Evolutionary conservation across 2,797 vertebrate species (phyloP).

Genomic region (Oreonectes daqikongensis): DNA sequence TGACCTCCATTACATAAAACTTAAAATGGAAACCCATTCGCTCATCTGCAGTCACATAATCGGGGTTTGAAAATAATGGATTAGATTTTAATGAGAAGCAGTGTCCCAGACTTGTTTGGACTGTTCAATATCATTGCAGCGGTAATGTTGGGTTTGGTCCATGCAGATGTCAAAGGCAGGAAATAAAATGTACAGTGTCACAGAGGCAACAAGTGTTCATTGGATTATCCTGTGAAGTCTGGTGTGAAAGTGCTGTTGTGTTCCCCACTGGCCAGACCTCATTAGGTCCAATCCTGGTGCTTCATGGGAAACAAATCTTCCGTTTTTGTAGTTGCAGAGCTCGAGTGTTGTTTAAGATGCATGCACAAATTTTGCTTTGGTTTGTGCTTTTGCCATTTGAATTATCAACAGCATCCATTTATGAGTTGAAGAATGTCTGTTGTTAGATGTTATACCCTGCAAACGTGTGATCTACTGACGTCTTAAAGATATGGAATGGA

Average conservation of each 20-base stretch:
- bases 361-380: not conserved
- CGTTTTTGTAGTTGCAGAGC: not conserved
- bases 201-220: slow-evolving; percentile 15
- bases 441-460: not conserved
- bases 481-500: not conserved
- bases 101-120: not conserved
- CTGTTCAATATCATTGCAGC: slow-evolving; percentile 6
- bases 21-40: slow-evolving; percentile 24
- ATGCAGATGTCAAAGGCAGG: slow-evolving; percentile 1
- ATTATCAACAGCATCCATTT: not conserved
- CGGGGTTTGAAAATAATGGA: slow-evolving; percentile 16
- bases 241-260: slow-evolving; percentile 21
- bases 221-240: slow-evolving; percentile 23
- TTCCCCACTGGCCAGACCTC: slow-evolving; percentile 12
- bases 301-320: not conserved
- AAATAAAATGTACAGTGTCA: not conserved
- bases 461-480: not conserved
- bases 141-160: slow-evolving; percentile 22
- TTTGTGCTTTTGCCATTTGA: not conserved
- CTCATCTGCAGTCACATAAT: slow-evolving; percentile 21
- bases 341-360: slow-evolving; percentile 21
- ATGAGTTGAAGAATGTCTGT: not conserved
- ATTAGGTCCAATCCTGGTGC: slow-evolving; percentile 26
- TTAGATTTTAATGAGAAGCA: slow-evolving; percentile 26
- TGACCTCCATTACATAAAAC: slow-evolving; percentile 43